Conservation (phyloP, 1,140 invertebrate genomes). For the Brachionus rotundiformis region DNA sequence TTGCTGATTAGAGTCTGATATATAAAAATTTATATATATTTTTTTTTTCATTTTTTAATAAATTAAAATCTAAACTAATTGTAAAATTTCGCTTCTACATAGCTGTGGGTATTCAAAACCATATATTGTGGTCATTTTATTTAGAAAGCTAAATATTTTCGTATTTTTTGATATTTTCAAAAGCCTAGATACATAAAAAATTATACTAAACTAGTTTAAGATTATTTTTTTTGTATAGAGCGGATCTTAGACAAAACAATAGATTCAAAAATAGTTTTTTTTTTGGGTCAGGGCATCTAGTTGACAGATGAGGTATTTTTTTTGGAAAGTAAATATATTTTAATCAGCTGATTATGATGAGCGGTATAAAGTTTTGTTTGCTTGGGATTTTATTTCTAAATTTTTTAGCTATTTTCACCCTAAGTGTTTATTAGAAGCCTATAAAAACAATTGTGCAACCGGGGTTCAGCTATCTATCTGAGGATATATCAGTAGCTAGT, state of each 20-base stretch:
- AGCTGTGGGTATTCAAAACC: neutral
- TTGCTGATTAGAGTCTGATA: neutral
- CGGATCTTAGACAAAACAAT: neutral
- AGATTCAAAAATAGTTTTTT: neutral
- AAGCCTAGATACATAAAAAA: neutral
- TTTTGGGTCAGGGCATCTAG: neutral
- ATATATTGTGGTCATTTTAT: neutral
- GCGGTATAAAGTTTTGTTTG: neutral
- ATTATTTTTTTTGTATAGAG: neutral
- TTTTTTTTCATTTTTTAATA: neutral
- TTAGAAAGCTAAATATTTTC: neutral
- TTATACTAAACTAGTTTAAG: neutral
- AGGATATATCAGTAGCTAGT: slow-evolving; percentile 8
- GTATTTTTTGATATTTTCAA: slow-evolving; percentile 8
- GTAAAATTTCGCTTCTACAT: too few species aligned
- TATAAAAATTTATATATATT: too few species aligned
- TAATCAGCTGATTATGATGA: neutral
- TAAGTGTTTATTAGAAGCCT: neutral
- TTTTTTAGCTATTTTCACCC: neutral
- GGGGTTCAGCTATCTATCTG: neutral
- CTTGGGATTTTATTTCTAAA: neutral
- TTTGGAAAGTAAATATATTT: neutral
- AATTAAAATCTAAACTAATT: too few species aligned
- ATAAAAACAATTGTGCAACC: neutral
- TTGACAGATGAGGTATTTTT: slow-evolving; percentile 1